Percentiles rank a stretch among this genome's conserved stretches.
Conservation (phyloP, 2,113 vertebrate genomes). For the Lasiurus borealis region DNA sequence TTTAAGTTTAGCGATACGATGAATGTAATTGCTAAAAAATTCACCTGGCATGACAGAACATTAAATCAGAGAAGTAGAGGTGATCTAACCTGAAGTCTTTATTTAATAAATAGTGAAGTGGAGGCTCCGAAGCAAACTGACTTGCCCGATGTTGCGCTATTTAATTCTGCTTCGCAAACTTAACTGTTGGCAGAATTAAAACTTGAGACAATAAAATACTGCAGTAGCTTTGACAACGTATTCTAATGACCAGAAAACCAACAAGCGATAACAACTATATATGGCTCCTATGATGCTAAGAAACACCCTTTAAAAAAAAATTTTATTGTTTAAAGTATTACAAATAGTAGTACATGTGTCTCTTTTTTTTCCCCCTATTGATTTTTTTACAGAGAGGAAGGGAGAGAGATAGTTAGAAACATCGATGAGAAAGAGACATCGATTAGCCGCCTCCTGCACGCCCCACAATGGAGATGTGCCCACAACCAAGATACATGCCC, state of each 20-base stretch:
- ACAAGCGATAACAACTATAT: not conserved
- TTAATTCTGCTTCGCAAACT: slow-evolving; percentile 4
- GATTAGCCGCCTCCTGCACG: too few relatives aligned
- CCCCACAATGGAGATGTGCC: too few relatives aligned
- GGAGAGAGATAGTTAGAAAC: too few relatives aligned
- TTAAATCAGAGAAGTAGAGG: not conserved
- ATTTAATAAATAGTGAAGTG: not conserved
- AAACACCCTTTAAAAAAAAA: too few relatives aligned
- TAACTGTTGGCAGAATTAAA: not conserved
- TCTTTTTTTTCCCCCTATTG: too few relatives aligned
- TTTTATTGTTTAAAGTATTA: too few relatives aligned
- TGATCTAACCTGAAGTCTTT: not conserved
- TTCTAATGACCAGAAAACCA: not conserved
- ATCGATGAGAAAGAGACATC: too few relatives aligned
- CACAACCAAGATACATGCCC: too few relatives aligned
- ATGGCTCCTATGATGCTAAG: not conserved
- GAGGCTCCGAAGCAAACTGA: not conserved
- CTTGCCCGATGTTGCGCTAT: not conserved
- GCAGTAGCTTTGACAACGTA: not conserved
- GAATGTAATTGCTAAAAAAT: not conserved
- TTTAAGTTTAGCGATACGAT: not conserved
- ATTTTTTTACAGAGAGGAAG: too few relatives aligned
- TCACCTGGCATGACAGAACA: not conserved
- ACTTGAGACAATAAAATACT: not conserved
- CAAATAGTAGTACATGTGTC: too few relatives aligned